Conservation (phyloP, 1,140 invertebrate genomes). For the Probaryconus sp. region DNA sequence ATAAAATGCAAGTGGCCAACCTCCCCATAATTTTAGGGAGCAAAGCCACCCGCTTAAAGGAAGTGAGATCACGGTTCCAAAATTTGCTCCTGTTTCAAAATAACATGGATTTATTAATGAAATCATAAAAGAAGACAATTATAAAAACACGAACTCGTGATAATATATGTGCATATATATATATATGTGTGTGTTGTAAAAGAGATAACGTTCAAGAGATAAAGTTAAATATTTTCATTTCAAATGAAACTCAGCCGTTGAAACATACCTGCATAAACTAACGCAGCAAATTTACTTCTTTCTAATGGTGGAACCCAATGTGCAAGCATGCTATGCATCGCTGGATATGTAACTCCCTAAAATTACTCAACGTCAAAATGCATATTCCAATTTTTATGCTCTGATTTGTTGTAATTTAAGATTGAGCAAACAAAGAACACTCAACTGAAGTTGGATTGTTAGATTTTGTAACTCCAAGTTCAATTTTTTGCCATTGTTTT, state of each 20-base stretch:
- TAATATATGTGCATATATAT: no score
- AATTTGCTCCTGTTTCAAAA: slow-evolving; percentile 81
- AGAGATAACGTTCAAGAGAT: no score
- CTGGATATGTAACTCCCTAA: slow-evolving; percentile 89
- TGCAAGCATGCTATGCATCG: slow-evolving; percentile 89
- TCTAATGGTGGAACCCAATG: slow-evolving; percentile 90
- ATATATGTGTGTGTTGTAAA: no score
- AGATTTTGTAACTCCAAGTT: no score
- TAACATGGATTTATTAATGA: slow-evolving; percentile 16
- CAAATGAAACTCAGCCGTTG: no score
- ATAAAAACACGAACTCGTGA: no score
- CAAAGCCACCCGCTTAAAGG: slow-evolving; percentile 87
- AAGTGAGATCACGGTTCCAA: slow-evolving; percentile 87
- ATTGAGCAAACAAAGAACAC: neutral
- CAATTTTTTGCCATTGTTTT: no score
- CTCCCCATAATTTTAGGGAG: slow-evolving; percentile 82
- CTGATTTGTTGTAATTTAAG: slow-evolving; percentile 45
- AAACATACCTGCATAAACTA: slow-evolving; percentile 89
- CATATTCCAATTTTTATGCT: slow-evolving; percentile 45
- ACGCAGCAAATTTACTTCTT: slow-evolving; percentile 87
- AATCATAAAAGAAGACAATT: slow-evolving; percentile 20
- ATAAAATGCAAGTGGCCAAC: slow-evolving; percentile 90
- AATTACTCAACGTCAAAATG: slow-evolving; percentile 61
- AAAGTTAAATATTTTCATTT: no score
- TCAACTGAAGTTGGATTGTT: slow-evolving; percentile 11